phyloP scores from a whole-genome alignment of 2,888 invertebrate species.

The Sinopyrophorus schimmeli region DNA sequence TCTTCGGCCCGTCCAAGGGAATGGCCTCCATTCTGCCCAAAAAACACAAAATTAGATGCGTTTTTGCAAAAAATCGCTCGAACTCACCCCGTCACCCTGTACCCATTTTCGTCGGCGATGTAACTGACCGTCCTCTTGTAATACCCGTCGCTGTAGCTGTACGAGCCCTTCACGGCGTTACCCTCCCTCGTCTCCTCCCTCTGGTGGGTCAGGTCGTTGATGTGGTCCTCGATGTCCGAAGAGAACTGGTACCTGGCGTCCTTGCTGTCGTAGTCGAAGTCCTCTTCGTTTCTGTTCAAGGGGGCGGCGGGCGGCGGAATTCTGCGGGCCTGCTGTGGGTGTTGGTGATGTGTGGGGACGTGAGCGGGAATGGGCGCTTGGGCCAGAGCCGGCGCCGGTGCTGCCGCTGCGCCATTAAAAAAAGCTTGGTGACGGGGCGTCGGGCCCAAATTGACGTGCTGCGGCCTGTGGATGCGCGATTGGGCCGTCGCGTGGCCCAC shows the following conservation, averaged over 20 bases:
- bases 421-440: too few species aligned
- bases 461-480: too few species aligned
- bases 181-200: conserved; percentile 56
- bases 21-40: conserved; percentile 52
- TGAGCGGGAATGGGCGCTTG: background rate
- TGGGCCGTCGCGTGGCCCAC: too few species aligned
- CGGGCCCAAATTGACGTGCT: too few species aligned
- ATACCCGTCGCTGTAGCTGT: conserved; percentile 65
- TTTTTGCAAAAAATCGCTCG: background rate
- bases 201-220: conserved; percentile 54
- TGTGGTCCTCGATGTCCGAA: conserved; percentile 56
- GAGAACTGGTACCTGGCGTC: conserved; percentile 54
- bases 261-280: too few species aligned
- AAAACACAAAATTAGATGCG: conserved; percentile 3
- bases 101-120: conserved; percentile 65
- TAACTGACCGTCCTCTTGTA: conserved; percentile 61
- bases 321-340: background rate
- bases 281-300: background rate
- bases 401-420: too few species aligned
- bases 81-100: conserved; percentile 60
- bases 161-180: conserved; percentile 57
- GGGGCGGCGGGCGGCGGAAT: background rate
- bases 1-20: conserved; percentile 55
- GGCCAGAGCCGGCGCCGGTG: too few species aligned
- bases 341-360: background rate